These are phyloP conservation scores for Danionella dracula DNA, from an alignment of 2,797 vertebrate species.

Conservation along the genomic window DNA sequence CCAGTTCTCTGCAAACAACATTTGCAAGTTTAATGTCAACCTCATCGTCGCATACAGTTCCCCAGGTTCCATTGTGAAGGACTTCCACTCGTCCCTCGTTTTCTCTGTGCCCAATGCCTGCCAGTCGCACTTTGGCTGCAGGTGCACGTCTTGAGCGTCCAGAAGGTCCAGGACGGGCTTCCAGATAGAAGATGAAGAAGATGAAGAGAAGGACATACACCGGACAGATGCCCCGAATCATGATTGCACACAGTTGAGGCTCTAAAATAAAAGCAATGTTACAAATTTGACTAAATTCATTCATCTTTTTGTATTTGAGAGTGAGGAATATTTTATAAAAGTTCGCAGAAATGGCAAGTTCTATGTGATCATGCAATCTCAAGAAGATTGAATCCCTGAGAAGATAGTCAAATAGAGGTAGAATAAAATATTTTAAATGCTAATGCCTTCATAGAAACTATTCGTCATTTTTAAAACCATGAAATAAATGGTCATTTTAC, in stretches of 20 bases:
- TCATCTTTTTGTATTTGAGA: too few relatives aligned
- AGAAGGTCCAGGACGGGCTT: slow-evolving; percentile 53
- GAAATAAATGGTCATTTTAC: too few relatives aligned
- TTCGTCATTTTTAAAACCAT: too few relatives aligned
- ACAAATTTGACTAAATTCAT: too few relatives aligned
- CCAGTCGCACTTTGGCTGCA: slow-evolving; percentile 74
- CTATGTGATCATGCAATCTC: not conserved
- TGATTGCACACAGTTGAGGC: slow-evolving; percentile 21
- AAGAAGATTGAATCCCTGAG: not conserved
- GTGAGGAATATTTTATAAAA: too few relatives aligned
- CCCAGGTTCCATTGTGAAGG: slow-evolving; percentile 86
- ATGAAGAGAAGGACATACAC: slow-evolving; percentile 35
- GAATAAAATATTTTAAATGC: too few relatives aligned
- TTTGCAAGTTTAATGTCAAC: slow-evolving; percentile 83
- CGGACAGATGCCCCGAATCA: slow-evolving; percentile 49
- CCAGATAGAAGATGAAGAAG: slow-evolving; percentile 43
- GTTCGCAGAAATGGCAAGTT: too few relatives aligned
- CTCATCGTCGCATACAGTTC: slow-evolving; percentile 89
- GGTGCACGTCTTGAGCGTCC: slow-evolving; percentile 55
- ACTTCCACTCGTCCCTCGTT: slow-evolving; percentile 91
- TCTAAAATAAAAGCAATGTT: slow-evolving; percentile 10
- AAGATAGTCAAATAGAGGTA: too few relatives aligned
- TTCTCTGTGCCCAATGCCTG: slow-evolving; percentile 63
- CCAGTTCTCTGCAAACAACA: slow-evolving; percentile 87
- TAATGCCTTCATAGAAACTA: too few relatives aligned